These are phyloP conservation scores for Lithobates sylvaticus DNA, from an alignment of 2,797 vertebrate genomes.

Conservation along the genomic window DNA sequence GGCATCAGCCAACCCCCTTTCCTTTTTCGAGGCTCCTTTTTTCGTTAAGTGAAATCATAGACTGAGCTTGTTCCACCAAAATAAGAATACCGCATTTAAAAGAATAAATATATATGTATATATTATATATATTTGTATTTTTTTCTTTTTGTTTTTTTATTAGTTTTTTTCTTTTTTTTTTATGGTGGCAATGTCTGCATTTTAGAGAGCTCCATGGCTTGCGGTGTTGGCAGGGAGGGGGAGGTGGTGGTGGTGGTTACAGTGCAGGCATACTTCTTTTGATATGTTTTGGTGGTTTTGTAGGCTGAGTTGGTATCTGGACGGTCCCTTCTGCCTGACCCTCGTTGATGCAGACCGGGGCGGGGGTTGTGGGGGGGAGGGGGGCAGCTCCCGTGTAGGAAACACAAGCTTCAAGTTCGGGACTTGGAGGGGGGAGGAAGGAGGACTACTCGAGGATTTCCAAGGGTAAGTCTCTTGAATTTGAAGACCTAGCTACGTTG, in stretches of 20 bases:
- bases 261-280: conserved; percentile 40
- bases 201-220: conserved; percentile 55
- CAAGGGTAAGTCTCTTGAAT: neutral
- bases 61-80: conserved; percentile 42
- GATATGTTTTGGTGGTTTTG: conserved; percentile 43
- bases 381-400: neutral
- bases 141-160: conserved; percentile 55
- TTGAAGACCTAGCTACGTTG: neutral
- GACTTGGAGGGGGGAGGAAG: neutral
- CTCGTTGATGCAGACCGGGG: neutral
- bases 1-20: neutral
- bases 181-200: conserved; percentile 56
- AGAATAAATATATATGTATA: conserved; percentile 63
- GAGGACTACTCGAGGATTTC: neutral
- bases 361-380: too few species aligned
- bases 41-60: conserved; percentile 52
- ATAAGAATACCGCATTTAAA: conserved; percentile 61
- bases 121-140: conserved; percentile 60
- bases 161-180: conserved; percentile 55
- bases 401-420: neutral
- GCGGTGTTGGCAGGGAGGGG: conserved; percentile 54
- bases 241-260: neutral
- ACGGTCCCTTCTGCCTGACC: conserved; percentile 2
- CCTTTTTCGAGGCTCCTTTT: neutral
- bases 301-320: neutral